Base-by-base conservation (phyloP, 2,113 vertebrate species). In the Telmatochromis bifrenatus region DNA sequence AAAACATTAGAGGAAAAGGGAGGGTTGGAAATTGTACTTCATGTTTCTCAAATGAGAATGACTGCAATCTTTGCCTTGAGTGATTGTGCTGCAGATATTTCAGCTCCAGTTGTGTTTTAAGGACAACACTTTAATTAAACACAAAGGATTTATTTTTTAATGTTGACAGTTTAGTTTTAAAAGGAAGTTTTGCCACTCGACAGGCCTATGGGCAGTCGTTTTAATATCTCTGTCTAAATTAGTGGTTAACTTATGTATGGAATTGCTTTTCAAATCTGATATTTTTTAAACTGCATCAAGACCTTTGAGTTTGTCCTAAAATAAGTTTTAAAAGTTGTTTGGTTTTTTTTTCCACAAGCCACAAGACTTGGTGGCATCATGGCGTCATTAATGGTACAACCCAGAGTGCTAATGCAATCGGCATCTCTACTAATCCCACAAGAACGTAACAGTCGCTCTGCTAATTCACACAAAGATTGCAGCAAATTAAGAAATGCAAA, bases 1-100 rank as follows among this genome's bases (percentile, higher is more conserved):
- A 37, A 39, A 39, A 13, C 62, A 12, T 37, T 1, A 37, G 17
- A 39, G 62, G 19, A 62, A 62, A 62, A 19, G 6, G 6, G 31
- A 62, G 2, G 9, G 9, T n/a, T 62, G 58, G 31, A 62, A 73
- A 26, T 1, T 4, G 37, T 9, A 15, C 37, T 23, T 0, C 37
- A 15, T 70, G 35, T 70, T 70, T 70, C 37, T 70, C 65, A 42
- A 42, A 70, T 2, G 37, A 45, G 37, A 70, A 70, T 23, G 12
- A 42, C 65, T 1, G 0, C 37, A 70, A 7, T 26, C 65, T 70
- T 42, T 42, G 21, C 5, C 13, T 45, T 73, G 37, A 23, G 37
- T 70, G 7, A 42, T 45, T 45, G 8, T 73, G 65, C 13, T 73
- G 5, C 68, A 45, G 37, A 17, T 26, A 42, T 70, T 70, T 45